Conservation (phyloP, 2,113 vertebrate genomes). For the Egretta garzetta region DNA sequence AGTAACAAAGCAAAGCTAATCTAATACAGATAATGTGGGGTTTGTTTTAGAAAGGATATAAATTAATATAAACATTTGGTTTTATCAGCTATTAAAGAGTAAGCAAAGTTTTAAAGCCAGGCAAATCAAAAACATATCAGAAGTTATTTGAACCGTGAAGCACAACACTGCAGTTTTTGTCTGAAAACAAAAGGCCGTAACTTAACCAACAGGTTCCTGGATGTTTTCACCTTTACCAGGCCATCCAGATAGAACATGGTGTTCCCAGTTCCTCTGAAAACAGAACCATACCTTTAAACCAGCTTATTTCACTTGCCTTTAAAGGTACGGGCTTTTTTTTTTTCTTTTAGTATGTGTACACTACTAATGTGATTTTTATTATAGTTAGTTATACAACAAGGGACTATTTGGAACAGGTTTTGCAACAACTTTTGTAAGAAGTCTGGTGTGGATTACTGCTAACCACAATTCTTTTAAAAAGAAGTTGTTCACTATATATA, state of each 20-base stretch:
- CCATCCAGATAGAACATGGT: background rate
- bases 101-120: background rate
- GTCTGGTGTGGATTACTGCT: background rate
- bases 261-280: background rate
- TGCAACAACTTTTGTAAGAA: background rate
- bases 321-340: background rate
- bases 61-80: background rate
- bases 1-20: background rate
- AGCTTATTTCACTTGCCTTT: background rate
- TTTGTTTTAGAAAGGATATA: background rate
- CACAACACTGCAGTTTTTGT: background rate
- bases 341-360: background rate
- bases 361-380: background rate
- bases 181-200: background rate
- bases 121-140: slow-evolving; percentile 10
- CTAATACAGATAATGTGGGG: background rate
- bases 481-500: background rate
- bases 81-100: background rate
- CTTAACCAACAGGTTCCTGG: background rate
- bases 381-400: background rate
- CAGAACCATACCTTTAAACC: background rate
- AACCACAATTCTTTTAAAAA: background rate
- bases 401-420: background rate
- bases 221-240: background rate
- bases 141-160: background rate